Percentiles rank a stretch among this genome's conserved stretches.
Conservation (phyloP, 2,113 vertebrate genomes). For the Origma solitaria region DNA sequence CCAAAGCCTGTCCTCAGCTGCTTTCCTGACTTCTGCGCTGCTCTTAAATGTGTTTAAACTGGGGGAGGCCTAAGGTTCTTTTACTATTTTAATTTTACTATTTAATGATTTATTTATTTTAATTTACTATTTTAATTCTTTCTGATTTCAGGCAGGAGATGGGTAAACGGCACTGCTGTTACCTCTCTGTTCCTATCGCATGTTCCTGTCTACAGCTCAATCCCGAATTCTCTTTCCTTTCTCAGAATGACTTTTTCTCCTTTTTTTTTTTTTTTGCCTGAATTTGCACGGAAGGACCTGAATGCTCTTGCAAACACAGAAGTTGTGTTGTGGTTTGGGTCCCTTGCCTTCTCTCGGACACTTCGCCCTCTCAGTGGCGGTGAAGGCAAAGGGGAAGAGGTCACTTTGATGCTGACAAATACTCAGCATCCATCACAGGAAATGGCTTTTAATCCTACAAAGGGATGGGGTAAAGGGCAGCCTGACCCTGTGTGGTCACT, state of each 20-base stretch:
- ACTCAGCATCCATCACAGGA: fast-evolving
- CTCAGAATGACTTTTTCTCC: not conserved
- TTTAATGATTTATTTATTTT: too few species aligned
- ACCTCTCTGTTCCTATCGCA: not conserved
- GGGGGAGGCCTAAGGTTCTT: fast-evolving
- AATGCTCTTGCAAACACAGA: not conserved
- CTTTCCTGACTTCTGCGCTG: not conserved
- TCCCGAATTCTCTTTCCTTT: not conserved
- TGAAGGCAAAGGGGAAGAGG: not conserved
- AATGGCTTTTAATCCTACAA: not conserved
- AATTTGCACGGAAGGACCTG: not conserved
- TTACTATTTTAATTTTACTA: too few species aligned
- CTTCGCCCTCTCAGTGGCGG: not conserved
- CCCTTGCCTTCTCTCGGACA: not conserved
- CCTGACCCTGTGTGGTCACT: not conserved
- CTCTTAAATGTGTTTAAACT: not conserved
- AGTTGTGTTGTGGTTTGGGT: not conserved
- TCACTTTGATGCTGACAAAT: not conserved
- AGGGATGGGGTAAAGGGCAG: not conserved
- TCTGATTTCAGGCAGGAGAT: not conserved
- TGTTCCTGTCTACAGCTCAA: not conserved
- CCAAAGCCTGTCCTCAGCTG: not conserved
- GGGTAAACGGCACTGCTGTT: not conserved
- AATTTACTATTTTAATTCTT: too few species aligned
- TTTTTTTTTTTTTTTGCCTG: not conserved